Evolutionary conservation across 2,113 vertebrate species (phyloP).

Genomic region (Falco punctatus): DNA sequence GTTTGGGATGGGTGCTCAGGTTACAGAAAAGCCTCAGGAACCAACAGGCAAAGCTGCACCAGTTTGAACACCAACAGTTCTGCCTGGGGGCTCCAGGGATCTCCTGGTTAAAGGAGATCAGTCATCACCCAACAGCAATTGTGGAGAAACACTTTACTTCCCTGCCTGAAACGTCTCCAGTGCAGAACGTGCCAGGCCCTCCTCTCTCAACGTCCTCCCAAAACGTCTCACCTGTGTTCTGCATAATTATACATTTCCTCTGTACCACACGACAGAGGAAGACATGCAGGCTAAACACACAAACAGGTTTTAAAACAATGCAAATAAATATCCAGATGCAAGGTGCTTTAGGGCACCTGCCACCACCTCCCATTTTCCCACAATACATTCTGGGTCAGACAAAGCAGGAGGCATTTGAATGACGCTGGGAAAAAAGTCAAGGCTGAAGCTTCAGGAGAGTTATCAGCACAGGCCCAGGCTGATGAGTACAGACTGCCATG

Average conservation of each 20-base stretch:
- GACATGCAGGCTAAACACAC: neutral
- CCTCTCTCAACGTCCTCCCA: neutral
- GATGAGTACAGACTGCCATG: neutral
- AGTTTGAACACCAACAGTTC: neutral
- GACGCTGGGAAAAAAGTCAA: neutral
- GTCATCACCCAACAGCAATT: neutral
- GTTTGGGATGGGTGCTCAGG: neutral
- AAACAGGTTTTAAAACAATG: neutral
- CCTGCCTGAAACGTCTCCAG: neutral
- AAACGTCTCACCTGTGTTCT: neutral
- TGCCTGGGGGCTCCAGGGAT: neutral
- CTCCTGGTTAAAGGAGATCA: neutral
- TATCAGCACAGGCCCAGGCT: neutral
- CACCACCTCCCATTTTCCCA: neutral
- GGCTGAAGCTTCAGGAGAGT: neutral
- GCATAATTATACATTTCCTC: neutral
- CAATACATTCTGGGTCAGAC: neutral
- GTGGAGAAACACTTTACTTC: neutral
- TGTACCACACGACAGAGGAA: neutral
- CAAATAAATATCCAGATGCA: neutral
- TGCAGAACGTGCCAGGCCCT: neutral
- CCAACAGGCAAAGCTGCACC: neutral
- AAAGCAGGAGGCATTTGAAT: neutral
- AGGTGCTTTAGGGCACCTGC: neutral
- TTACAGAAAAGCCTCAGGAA: neutral